Base-by-base conservation (phyloP, 2,888 invertebrate species). In the Pristionchus japonicus region DNA sequence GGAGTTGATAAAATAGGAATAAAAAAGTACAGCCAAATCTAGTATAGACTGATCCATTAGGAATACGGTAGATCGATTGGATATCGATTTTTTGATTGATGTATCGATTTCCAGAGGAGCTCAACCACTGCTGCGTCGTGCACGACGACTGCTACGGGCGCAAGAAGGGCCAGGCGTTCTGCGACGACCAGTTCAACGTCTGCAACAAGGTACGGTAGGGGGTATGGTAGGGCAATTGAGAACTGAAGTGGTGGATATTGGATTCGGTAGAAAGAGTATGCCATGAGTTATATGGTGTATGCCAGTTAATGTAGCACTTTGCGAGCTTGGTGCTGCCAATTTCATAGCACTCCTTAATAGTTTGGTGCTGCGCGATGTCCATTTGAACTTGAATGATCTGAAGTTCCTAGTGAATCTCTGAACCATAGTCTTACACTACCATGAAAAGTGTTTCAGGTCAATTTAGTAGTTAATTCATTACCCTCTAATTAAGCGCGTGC, bases 121-220 rank as follows among this genome's bases (percentile, higher is more conserved):
- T 92, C 47, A 92, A 92, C 84, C 92, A 92, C 85, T 92, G 92
- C 74, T 92, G 92, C 80, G 92, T 91, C 2, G 88, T 91, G 43
- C 92, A 92, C 88, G 92, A 92, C 40, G 92, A 92, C 49, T 92
- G 92, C 57, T 92, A 92, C 88, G 91, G 90, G 1, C 89, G 89
- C 27, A 91, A 91, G 57, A 27, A 47, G 27, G 91, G 91, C 20
- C 92, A 90, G 70, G 88, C 88, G 0, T 52, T 77, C 15, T 92
- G 92, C 87, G 92, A 92, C 61, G 43, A 87, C 4, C 89, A 91
- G 1, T 91, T 92, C 74, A 90, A 90, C 77, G 87, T 88, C 15
- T 92, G 92, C 87, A 90, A 91, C 70, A 80, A 88, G 64, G 91
- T 91, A 27, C 77, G 43, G 43, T 86, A 86, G 47, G 23, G 13